Conservation (phyloP, 2,113 vertebrate genomes). For the Pterophyllum scalare region DNA sequence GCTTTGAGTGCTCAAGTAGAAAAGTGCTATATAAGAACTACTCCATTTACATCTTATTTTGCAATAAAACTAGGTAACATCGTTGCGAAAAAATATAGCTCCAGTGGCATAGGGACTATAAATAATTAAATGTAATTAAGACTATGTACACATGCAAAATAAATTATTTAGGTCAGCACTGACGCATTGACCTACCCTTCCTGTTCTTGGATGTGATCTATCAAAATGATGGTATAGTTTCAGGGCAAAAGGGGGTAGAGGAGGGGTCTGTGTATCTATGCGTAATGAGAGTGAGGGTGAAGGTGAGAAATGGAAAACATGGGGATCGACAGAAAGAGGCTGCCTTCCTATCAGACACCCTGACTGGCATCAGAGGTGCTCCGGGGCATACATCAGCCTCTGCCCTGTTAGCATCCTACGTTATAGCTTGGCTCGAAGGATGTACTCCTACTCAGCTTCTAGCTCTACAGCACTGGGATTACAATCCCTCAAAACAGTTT, state of each 20-base stretch:
- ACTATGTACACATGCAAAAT: constrained; percentile 78
- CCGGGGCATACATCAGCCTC: constrained; percentile 62
- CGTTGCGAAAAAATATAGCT: constrained; percentile 50
- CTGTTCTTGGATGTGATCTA: constrained; percentile 73
- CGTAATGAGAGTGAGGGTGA: neutral
- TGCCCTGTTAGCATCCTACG: constrained; percentile 62
- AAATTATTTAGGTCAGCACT: constrained; percentile 74
- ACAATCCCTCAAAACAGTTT: constrained; percentile 44
- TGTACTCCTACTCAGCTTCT: constrained; percentile 48
- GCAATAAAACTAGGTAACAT: neutral
- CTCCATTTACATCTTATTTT: neutral
- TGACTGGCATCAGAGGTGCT: constrained; percentile 53
- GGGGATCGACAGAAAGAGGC: neutral
- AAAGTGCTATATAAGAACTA: no score
- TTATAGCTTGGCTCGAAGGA: constrained; percentile 37
- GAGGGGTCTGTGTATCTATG: constrained; percentile 4
- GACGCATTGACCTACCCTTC: constrained; percentile 75
- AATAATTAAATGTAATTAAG: constrained; percentile 81
- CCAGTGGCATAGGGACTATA: constrained; percentile 55
- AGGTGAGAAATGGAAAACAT: constrained; percentile 9
- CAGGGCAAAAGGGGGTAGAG: constrained; percentile 8
- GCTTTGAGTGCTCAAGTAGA: no score
- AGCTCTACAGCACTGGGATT: constrained; percentile 44
- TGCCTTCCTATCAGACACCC: constrained; percentile 50
- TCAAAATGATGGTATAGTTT: constrained; percentile 59